Percentiles rank a stretch among this genome's conserved stretches.
Evolutionary conservation across 1,140 invertebrate genomes (phyloP).

Genomic region (Macrobrachium nipponense): DNA sequence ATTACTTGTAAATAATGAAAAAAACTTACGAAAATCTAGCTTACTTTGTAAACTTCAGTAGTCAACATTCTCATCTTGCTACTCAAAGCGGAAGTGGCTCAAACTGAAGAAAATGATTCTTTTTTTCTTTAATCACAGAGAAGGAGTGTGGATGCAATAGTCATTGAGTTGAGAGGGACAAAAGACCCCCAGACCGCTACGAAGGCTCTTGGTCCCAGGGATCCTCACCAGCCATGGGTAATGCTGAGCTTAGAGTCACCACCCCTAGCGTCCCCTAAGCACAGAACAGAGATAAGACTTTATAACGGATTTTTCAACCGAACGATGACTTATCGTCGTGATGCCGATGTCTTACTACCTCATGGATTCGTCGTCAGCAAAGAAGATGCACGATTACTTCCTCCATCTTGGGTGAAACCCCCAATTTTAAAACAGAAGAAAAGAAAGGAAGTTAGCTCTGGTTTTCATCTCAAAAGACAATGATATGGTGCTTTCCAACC

Average conservation of each 20-base stretch:
- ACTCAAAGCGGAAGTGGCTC: background rate
- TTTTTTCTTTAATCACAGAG: background rate
- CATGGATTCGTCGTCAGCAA: conserved; percentile 67
- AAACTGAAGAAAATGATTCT: background rate
- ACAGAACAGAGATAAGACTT: conserved; percentile 44
- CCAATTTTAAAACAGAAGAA: conserved; percentile 38
- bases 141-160: conserved; percentile 10
- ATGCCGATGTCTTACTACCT: conserved; percentile 71
- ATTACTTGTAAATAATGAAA: no score
- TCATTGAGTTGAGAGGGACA: conserved; percentile 31
- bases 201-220: conserved; percentile 8
- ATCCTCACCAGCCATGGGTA: conserved; percentile 30
- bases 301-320: conserved; percentile 71
- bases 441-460: conserved; percentile 89
- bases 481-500: conserved; percentile 79
- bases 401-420: conserved; percentile 28
- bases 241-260: conserved; percentile 37
- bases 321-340: conserved; percentile 74
- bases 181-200: background rate
- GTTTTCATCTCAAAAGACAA: conserved; percentile 98
- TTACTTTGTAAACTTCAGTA: background rate
- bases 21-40: no score
- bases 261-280: background rate
- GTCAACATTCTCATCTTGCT: background rate
- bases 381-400: conserved; percentile 29